Percentiles rank a stretch among this genome's conserved stretches.
These are phyloP conservation scores for Nylanderia fulva DNA, from an alignment of 1,140 invertebrate genomes.

Conservation along the genomic window DNA sequence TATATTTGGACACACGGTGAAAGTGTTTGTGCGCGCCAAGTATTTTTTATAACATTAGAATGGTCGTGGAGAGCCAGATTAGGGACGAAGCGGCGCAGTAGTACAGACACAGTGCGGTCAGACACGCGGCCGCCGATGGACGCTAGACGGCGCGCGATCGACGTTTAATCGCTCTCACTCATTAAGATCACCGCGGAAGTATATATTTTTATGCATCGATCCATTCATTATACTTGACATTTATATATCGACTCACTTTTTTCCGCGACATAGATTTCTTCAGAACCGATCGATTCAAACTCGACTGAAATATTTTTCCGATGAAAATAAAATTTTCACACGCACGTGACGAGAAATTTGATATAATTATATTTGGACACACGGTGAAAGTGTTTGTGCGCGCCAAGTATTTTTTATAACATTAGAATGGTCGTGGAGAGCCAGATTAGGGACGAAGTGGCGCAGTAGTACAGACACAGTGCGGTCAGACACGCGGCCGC, in stretches of 20 bases:
- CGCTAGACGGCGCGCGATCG: conserved; percentile 13
- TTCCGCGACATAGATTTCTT: not conserved
- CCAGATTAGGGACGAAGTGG: conserved; percentile 18
- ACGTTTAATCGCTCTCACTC: conserved; percentile 31
- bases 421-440: conserved; percentile 4
- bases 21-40: not conserved
- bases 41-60: not conserved
- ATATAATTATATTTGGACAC: not conserved
- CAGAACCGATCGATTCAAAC: not conserved
- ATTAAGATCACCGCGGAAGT: conserved; percentile 5
- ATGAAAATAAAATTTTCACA: not conserved
- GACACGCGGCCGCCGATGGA: conserved; percentile 52
- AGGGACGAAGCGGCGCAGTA: conserved; percentile 61
- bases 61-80: conserved; percentile 7
- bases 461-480: conserved; percentile 68
- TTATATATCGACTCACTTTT: not conserved
- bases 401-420: not conserved
- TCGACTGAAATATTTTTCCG: not conserved
- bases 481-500: conserved; percentile 65
- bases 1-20: not conserved
- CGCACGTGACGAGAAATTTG: not conserved
- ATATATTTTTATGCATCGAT: conserved; percentile 2
- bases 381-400: not conserved
- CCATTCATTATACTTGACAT: not conserved
- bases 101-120: conserved; percentile 69